Percentiles rank a stretch among this genome's conserved stretches.
phyloP scores from a whole-genome alignment of 2,113 vertebrate species.

The Ictidomys tridecemlineatus region DNA sequence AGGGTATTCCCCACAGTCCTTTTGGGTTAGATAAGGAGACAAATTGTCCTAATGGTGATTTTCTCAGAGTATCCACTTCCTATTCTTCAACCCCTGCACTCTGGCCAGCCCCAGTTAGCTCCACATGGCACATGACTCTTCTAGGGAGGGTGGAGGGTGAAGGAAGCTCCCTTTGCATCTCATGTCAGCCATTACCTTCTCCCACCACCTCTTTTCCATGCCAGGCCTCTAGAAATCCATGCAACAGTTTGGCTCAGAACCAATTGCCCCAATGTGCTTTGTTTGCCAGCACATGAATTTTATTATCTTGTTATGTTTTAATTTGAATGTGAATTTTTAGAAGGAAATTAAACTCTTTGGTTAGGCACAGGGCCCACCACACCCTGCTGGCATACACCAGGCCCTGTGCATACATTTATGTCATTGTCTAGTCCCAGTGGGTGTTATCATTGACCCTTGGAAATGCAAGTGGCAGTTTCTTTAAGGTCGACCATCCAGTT shows the following conservation, averaged over 20 bases:
- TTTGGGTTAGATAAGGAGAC: background rate
- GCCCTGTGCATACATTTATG: background rate
- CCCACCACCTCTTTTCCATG: background rate
- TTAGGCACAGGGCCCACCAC: background rate
- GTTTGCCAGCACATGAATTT: background rate
- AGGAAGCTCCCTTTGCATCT: background rate
- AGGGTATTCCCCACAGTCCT: background rate
- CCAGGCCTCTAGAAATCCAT: background rate
- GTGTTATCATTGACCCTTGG: background rate
- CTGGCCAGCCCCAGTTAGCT: background rate
- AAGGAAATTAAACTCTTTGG: background rate
- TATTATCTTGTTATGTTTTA: slow-evolving; percentile 13
- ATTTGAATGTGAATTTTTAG: background rate
- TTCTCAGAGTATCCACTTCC: background rate
- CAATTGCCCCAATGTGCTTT: background rate
- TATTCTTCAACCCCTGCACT: background rate
- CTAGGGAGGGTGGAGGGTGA: background rate
- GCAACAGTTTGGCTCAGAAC: background rate
- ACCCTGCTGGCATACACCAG: background rate
- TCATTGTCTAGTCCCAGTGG: background rate
- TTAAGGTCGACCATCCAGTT: background rate
- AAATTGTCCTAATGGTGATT: background rate
- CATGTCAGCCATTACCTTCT: background rate
- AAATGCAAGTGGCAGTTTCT: background rate
- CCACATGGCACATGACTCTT: background rate